These are phyloP conservation scores for Tricholaema leucomelas DNA, from an alignment of 2,113 vertebrate genomes.

Conservation along the genomic window DNA sequence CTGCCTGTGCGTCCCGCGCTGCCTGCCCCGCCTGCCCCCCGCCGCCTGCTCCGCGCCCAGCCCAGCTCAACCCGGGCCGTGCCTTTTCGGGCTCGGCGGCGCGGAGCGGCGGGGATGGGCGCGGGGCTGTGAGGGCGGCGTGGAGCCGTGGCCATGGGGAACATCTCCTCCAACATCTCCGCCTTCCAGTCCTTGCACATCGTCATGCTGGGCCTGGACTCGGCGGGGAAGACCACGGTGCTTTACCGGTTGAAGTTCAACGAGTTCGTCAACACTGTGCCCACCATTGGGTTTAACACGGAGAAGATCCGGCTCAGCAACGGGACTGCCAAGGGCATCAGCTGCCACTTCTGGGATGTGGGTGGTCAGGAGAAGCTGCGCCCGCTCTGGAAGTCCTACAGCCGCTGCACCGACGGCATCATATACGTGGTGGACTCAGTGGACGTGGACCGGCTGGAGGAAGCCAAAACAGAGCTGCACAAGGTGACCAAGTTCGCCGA, in stretches of 20 bases:
- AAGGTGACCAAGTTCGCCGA: constrained; percentile 97
- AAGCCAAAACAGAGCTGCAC: constrained; percentile 94
- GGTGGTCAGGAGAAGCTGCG: constrained; percentile 97
- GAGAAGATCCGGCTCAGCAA: constrained; percentile 94
- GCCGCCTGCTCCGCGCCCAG: neutral
- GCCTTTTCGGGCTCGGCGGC: constrained; percentile 28
- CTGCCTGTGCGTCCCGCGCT: neutral
- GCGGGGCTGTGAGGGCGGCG: constrained; percentile 29
- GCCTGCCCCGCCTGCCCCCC: neutral
- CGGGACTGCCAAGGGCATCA: constrained; percentile 93
- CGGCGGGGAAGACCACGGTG: constrained; percentile 95
- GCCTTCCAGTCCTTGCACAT: constrained; percentile 97
- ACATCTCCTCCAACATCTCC: constrained; percentile 95
- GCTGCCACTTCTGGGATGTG: constrained; percentile 98
- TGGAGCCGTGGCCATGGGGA: constrained; percentile 81
- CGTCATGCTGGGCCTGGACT: constrained; percentile 97
- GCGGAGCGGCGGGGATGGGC: constrained; percentile 1
- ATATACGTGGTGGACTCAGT: constrained; percentile 98
- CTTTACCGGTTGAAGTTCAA: constrained; percentile 96
- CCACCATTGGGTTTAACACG: constrained; percentile 97
- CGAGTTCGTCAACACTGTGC: constrained; percentile 97
- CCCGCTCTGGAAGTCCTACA: constrained; percentile 97
- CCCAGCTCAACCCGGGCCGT: neutral
- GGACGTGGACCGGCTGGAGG: constrained; percentile 93
- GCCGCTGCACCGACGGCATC: constrained; percentile 95